Evolutionary conservation across 2,797 vertebrate species (phyloP), one percentile per base, ranked within the genome.

Genomic region (Bucorvus abyssinicus): DNA sequence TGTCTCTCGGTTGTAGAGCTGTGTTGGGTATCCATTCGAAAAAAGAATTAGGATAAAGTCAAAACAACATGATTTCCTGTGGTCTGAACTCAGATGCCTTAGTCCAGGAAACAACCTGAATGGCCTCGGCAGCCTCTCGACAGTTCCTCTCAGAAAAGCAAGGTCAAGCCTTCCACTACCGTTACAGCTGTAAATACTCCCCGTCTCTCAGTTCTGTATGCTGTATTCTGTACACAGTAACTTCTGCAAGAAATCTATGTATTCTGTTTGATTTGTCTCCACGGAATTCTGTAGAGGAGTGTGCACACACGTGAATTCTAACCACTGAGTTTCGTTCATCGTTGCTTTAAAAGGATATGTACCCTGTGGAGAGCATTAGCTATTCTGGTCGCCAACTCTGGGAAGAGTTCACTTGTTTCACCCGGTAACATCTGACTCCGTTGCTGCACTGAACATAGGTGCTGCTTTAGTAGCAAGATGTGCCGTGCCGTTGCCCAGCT

Each of bases 151-250:
- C 70, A 84, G 45, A 68, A 74, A 75, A 85, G 45, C 45, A 42
- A 80, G 53, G 79, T 80, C 85, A 90, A 88, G 57, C 63, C 59
- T 93, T 89, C 65, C 79, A 59, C 63, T 71, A 49, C 42, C 65
- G 70, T 67, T 94, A 90, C 52, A 78, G 16, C 53, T 94, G 89
- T 87, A 90, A 86, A 94, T 91, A 69, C 23, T 75, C 68, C 23
- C 7, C 4, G 1, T 85, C 15, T 84, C 27, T 61, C 23, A 3
- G n/a, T 90, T 83, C 10, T 47, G 1, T 87, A 8, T 49, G 50
- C 42, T 90, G 40, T 65, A 40, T 73, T 84, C 63, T 88, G 26
- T 71, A 81, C 44, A 47, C 44, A 8, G 3, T 71, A 52, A 50
- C 27, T 38, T 80, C 49, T 56, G 26, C 63, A 75, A 73, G 7